A percentile compares a stretch with the other conserved stretches of the same genome.
These are phyloP conservation scores for Tetragnatha montana DNA, from an alignment of 2,888 invertebrate species.

Conservation along the genomic window DNA sequence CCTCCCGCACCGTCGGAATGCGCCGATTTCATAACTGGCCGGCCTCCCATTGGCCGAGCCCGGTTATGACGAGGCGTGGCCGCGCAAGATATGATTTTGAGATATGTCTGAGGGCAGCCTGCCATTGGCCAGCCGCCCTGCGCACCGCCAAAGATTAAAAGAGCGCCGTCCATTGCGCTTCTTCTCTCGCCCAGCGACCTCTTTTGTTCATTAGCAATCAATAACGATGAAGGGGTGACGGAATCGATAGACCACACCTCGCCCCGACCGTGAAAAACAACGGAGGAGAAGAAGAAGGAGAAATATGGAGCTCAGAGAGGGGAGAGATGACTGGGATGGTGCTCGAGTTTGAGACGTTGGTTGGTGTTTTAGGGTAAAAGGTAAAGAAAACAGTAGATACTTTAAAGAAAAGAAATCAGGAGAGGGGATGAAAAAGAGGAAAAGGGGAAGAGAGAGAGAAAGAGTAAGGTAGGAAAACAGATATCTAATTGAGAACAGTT, in stretches of 20 bases:
- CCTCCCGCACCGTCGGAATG: conserved; percentile 28
- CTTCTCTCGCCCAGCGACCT: conserved; percentile 30
- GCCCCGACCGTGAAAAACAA: neutral
- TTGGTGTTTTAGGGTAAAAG: no score
- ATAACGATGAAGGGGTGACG: conserved; percentile 52
- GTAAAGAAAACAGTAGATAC: no score
- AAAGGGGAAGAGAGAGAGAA: no score
- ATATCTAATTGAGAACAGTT: no score
- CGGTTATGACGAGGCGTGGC: conserved; percentile 58
- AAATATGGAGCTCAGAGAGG: no score
- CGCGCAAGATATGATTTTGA: conserved; percentile 58
- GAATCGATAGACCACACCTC: conserved; percentile 37
- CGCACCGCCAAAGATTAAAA: conserved; percentile 59
- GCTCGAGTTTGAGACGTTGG: no score
- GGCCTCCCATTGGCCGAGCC: conserved; percentile 38
- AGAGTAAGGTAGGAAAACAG: no score
- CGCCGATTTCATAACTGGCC: conserved; percentile 46
- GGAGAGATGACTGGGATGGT: no score
- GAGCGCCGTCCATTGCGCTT: conserved; percentile 32
- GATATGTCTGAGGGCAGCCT: conserved; percentile 35
- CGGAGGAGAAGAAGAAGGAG: no score
- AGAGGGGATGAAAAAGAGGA: no score
- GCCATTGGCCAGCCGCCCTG: conserved; percentile 51
- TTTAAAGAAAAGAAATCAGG: no score
- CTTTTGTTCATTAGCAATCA: conserved; percentile 55